Conservation (phyloP, 2,113 vertebrate genomes). For the Stegastes partitus region DNA sequence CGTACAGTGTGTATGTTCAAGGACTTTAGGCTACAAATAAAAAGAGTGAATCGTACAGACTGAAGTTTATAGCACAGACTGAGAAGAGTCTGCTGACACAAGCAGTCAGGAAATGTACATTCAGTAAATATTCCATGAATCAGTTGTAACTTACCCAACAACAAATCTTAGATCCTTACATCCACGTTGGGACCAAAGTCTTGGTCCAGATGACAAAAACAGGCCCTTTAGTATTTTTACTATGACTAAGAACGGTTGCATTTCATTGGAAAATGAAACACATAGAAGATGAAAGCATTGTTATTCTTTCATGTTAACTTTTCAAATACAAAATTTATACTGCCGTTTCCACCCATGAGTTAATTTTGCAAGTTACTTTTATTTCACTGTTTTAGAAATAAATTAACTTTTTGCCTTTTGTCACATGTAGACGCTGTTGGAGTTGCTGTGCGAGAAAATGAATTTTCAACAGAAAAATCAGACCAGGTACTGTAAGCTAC, state of each 20-base stretch:
- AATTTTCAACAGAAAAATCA: not conserved
- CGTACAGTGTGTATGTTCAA: not conserved
- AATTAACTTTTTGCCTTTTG: not conserved
- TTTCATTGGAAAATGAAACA: no score
- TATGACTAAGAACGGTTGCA: no score
- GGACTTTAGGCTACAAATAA: not conserved
- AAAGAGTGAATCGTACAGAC: not conserved
- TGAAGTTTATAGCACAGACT: not conserved
- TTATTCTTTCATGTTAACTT: not conserved
- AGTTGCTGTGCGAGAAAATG: not conserved
- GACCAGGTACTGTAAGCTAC: slow-evolving; percentile 45
- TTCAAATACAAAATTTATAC: no score
- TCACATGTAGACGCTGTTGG: slow-evolving; percentile 36
- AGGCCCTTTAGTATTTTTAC: no score
- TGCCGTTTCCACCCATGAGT: no score
- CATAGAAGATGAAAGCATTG: not conserved
- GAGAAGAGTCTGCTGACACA: not conserved
- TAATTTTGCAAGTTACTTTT: no score
- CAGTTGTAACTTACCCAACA: no score
- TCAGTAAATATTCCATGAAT: no score
- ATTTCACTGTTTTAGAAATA: not conserved
- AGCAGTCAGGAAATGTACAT: no score
- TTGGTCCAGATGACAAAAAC: not conserved
- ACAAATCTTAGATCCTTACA: not conserved
- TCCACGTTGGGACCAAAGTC: not conserved